A percentile compares a stretch with the other conserved stretches of the same genome.
Conservation (phyloP, 2,113 vertebrate genomes). For the Bolborhynchus lineola region DNA sequence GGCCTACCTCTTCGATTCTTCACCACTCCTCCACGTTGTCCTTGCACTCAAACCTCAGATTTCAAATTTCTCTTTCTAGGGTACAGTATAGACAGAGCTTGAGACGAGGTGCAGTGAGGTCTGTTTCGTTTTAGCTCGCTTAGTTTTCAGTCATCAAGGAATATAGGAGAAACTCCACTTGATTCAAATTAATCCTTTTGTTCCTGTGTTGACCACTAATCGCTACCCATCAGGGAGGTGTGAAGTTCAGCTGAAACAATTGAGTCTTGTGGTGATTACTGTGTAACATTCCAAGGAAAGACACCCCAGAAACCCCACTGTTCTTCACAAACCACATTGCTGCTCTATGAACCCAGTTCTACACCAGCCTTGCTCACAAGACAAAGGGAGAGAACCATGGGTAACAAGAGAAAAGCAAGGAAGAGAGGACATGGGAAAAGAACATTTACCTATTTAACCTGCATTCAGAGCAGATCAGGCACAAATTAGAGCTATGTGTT, state of each 20-base stretch:
- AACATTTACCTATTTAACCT: not conserved
- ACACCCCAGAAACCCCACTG: not conserved
- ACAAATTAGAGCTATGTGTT: not conserved
- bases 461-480: not conserved
- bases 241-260: not conserved
- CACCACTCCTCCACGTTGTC: not conserved
- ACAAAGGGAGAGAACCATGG: not conserved
- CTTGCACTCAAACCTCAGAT: not conserved
- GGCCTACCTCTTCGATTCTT: not conserved
- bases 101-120: not conserved
- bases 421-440: not conserved
- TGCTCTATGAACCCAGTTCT: not conserved
- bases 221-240: not conserved
- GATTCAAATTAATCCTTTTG: not conserved
- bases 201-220: not conserved
- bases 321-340: not conserved
- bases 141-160: not conserved
- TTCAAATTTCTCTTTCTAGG: not conserved
- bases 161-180: not conserved
- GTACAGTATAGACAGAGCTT: not conserved
- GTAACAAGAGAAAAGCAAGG: not conserved
- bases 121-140: not conserved
- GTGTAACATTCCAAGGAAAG: not conserved
- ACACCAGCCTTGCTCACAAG: rapidly evolving
- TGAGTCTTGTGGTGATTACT: not conserved